These are phyloP conservation scores for Kryphioiulus occultus DNA, from an alignment of 2,888 invertebrate species.

Conservation along the genomic window DNA sequence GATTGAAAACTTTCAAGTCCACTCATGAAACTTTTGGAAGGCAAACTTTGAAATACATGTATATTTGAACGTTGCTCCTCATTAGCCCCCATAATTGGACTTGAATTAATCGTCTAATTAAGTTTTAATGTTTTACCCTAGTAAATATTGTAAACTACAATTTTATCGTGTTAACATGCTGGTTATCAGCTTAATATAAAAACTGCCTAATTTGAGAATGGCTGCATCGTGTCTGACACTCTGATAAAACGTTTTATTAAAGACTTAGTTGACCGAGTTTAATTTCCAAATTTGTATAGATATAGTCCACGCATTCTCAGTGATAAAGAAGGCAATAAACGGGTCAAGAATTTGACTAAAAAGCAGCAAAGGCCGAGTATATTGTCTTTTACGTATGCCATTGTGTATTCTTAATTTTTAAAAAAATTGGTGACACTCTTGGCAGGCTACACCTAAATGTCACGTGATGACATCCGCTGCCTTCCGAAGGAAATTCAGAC, in stretches of 20 bases:
- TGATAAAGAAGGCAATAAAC: neutral
- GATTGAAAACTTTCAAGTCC: neutral
- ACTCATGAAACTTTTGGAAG: too few species aligned
- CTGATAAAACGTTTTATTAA: neutral
- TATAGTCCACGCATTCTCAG: neutral
- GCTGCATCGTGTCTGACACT: too few species aligned
- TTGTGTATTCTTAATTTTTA: neutral
- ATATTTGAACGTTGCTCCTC: too few species aligned
- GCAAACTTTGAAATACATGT: too few species aligned
- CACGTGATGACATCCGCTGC: neutral
- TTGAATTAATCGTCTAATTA: too few species aligned
- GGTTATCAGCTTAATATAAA: neutral
- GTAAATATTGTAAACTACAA: too few species aligned
- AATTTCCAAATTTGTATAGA: neutral
- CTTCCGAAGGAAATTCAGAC: neutral
- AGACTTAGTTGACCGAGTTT: neutral
- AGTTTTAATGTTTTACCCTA: too few species aligned
- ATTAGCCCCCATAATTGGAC: too few species aligned
- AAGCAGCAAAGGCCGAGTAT: neutral
- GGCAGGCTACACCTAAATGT: neutral
- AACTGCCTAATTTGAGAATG: neutral
- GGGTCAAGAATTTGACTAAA: neutral
- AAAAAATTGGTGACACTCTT: neutral
- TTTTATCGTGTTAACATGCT: too few species aligned
- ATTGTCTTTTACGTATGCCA: neutral